Base-by-base conservation (phyloP, 1,140 invertebrate genomes). In the Hycleus phaleratus region DNA sequence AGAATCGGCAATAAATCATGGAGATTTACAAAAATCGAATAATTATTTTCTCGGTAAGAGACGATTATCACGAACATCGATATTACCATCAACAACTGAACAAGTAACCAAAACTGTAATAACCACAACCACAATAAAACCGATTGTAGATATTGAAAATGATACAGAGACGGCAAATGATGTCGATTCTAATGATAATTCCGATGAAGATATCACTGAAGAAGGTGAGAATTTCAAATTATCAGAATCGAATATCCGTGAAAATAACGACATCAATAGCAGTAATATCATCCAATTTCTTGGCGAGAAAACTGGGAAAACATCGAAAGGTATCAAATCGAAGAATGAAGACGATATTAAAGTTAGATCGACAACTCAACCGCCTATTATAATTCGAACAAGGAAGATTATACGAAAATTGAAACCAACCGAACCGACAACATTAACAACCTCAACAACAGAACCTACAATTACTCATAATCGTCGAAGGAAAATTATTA, bases 191-290 rank as follows among this genome's bases (percentile, higher is more conserved):
- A 63, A 57, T 12, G 60, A 55, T 62, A 70, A 77, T 55, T 52
- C 26, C 26, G 63, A 58, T n/a, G 63, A 67, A 43, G 47, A 59
- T 12, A 64, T 46, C 47, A 63, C 10, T 5, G 75, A 75, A 52
- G 78, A 77, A 69, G 73, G 69, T 32, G 80, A 81, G 67, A 78
- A 79, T 58, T 79, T 81, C 58, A 72, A 75, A 57, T 62, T 81
- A 38, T 81, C 80, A 3, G 79, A 81, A 70, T 78, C 73, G 61
- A 78, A 77, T 47, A 78, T 81, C 60, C 73, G 75, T 64, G 79
- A 81, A 73, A 79, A 77, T 60, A 73, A 66, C 50, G 56, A 65
- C 24, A 55, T 71, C 12, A 70, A 39, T 18, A 49, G 11, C 6
- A 12, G 45, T 25, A 46, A 63, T 25, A 58, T 60, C 42, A 60